Base-by-base conservation (phyloP, 2,797 vertebrate species). In the Myotis vivesi region DNA sequence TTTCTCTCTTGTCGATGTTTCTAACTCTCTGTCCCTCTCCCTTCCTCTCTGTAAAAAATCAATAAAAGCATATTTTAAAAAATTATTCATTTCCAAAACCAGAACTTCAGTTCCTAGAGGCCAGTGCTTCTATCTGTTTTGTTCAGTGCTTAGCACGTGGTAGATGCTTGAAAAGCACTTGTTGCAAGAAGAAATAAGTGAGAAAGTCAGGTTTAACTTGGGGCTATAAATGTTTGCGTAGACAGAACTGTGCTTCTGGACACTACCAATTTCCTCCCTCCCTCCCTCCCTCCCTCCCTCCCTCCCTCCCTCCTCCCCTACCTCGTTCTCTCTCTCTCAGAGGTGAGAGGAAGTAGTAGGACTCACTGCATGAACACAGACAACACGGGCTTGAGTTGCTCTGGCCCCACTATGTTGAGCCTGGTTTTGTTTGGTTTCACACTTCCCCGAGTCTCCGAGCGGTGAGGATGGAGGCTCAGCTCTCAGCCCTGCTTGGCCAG, bases 191-290 rank as follows among this genome's bases (percentile, higher is more conserved):
- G 44, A 87, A 79, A 83, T 64, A 83, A 51, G 66, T 77, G 8
- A 64, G 62, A 88, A 80, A 46, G 5, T 57, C 33, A 77, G 59
- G 19, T 75, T 84, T 95, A 38, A 87, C 81, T 85, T 76, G 69
- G 33, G 36, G 89, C 33, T 46, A 57, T 5, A 38, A 5, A 38
- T 33, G 89, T 88, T 46, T 28, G 41, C 41, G 12, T 68, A 49
- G 6, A 49, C n/a, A 46, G 38, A 80, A 30, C 46, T 80, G 11
- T 49, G 33, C 5, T 94, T 75, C 51, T 44, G 4, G 77, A 68
- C 23, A 15, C 46, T 57, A 19, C 28, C 30, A 20, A 22, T 73
- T 73, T n/a, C 9, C 16, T 33, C 5, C 8, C 1, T 46, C 46
- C 44, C 11, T 44, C 44, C 44, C 44, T 44, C 44, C 46, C 10